phyloP scores from a whole-genome alignment of 2,888 invertebrate species.

The Andrena trimmerana region DNA sequence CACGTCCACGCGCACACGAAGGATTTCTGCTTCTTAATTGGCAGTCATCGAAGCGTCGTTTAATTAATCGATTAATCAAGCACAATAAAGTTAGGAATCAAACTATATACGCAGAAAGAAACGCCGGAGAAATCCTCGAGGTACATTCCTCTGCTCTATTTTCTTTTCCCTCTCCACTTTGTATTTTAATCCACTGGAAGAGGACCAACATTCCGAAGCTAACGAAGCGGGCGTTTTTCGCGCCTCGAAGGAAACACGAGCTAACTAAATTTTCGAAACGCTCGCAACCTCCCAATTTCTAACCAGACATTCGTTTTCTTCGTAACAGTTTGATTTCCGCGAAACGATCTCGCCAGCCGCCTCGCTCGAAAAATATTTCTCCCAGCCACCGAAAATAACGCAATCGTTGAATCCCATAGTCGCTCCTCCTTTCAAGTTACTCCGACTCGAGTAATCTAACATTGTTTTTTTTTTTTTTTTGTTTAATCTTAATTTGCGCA shows the following conservation, averaged over 20 bases:
- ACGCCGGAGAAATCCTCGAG: neutral
- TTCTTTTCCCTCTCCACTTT: neutral
- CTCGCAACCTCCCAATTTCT: neutral
- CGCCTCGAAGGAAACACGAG: neutral
- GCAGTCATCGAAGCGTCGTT: constrained; percentile 61
- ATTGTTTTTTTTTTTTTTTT: constrained; percentile 1
- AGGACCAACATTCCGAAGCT: neutral
- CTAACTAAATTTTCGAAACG: constrained; percentile 8
- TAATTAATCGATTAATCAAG: constrained; percentile 33
- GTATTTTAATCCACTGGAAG: neutral
- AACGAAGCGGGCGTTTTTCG: neutral
- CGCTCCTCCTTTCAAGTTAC: neutral
- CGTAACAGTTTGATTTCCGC: neutral
- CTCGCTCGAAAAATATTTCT: constrained; percentile 8
- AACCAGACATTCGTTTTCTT: neutral
- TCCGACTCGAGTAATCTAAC: constrained; percentile 21
- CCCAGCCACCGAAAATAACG: neutral
- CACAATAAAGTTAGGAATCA: constrained; percentile 5
- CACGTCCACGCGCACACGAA: constrained; percentile 18
- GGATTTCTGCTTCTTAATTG: constrained; percentile 56
- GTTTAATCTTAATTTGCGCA: constrained; percentile 32
- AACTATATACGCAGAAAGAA: constrained; percentile 10
- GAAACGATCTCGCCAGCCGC: neutral
- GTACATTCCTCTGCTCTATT: too few relatives aligned
- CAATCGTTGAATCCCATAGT: neutral